These are phyloP conservation scores for Canis aureus DNA, from an alignment of 2,113 vertebrate species.

Conservation along the genomic window DNA sequence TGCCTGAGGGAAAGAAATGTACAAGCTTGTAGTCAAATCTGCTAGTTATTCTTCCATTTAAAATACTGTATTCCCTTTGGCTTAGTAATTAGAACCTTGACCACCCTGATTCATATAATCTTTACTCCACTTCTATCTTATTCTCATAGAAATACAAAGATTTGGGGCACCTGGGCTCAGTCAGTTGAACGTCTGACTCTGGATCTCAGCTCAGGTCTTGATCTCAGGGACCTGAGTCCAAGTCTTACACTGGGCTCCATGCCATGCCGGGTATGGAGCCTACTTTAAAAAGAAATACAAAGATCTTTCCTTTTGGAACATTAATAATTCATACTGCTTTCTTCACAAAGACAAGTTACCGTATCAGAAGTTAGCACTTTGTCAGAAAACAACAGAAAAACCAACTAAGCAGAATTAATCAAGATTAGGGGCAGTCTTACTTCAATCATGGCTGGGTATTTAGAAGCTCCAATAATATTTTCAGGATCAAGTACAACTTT, in stretches of 20 bases:
- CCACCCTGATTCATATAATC: not conserved
- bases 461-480: not conserved
- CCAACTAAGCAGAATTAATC: not conserved
- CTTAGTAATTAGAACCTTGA: not conserved
- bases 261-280: not conserved
- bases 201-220: not conserved
- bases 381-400: not conserved
- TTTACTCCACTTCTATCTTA: not conserved
- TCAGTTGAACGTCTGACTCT: not conserved
- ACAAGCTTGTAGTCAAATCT: not conserved
- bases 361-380: not conserved
- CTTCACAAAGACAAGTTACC: not conserved
- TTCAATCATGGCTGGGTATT: not conserved
- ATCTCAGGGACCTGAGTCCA: not conserved
- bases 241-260: not conserved
- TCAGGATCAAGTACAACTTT: not conserved
- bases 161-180: not conserved
- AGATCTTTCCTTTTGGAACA: not conserved
- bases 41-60: not conserved
- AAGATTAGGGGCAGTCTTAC: not conserved
- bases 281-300: not conserved
- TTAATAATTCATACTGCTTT: not conserved
- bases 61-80: not conserved
- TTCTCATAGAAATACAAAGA: not conserved
- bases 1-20: not conserved